Base-by-base conservation (phyloP, 2,797 vertebrate genomes). In the Crocodylus rhombifer region DNA sequence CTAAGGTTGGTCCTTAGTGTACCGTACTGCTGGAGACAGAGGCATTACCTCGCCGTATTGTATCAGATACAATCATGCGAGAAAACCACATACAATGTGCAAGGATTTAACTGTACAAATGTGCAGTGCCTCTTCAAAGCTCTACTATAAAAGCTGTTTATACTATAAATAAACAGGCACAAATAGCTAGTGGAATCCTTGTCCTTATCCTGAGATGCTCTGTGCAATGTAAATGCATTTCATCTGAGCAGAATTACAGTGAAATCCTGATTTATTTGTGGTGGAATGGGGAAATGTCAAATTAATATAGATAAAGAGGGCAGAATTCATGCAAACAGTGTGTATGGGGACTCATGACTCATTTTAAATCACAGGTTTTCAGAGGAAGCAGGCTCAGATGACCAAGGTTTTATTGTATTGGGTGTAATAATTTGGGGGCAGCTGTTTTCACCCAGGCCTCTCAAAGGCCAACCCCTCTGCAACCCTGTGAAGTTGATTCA, bases 101-200 rank as follows among this genome's bases (percentile, higher is more conserved):
- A 63, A 36, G 86, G 96, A 97, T 97, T 94, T 94, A 64, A 0
- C 69, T 0, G 84, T 94, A 96, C 95, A 97, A 97, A 96, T 82
- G 94, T 77, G 90, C 1, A 2, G 95, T 51, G 12, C 91, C 84
- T 95, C 97, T 96, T 96, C 97, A 97, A 96, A 97, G 96, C 96
- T 90, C 64, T 93, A 92, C 95, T 88, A 89, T 92, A 92, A 95
- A 63, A 94, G 89, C 86, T 97, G 97, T 97, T 97, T 96, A 96
- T 87, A 96, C 94, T 96, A 91, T 97, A 97, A 98, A 97, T 91
- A 96, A 96, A 97, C 87, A 96, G 96, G 96, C 91, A 96, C 95
- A 96, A 96, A 95, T 94, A 97, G 94, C 13, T 89, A 91, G 86
- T 87, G 88, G 89, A 82, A 88, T 73, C 88, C 56, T 91, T 85